Conservation (phyloP, 2,113 vertebrate genomes). For the Sterrhoptilus dennistouni region DNA sequence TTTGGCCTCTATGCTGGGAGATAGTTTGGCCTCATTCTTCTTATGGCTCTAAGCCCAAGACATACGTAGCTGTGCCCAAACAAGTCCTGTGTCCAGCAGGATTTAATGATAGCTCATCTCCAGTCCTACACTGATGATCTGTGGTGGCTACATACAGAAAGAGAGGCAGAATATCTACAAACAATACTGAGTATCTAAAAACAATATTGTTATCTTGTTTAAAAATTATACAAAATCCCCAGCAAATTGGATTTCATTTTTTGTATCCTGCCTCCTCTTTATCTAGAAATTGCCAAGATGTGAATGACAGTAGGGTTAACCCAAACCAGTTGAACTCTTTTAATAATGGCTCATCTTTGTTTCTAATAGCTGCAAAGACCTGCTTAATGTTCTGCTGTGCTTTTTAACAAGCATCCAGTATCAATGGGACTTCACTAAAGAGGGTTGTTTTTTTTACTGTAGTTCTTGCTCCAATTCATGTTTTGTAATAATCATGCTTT, state of each 20-base stretch:
- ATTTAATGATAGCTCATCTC: not conserved
- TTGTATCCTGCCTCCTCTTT: not conserved
- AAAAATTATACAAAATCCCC: not conserved
- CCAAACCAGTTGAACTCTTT: not conserved
- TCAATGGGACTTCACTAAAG: not conserved
- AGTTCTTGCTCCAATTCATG: not conserved
- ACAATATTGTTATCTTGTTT: not conserved
- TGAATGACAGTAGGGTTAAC: not conserved
- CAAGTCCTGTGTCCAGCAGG: not conserved
- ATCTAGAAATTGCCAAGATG: not conserved
- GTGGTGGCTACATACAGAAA: not conserved
- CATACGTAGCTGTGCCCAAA: not conserved
- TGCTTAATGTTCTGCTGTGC: not conserved
- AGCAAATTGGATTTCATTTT: not conserved
- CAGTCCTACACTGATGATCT: not conserved
- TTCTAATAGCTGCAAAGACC: not conserved
- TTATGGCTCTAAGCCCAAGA: not conserved
- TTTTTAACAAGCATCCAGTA: constrained; percentile 10
- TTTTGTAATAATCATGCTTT: not conserved
- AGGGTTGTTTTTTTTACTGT: not conserved
- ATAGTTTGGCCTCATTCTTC: not conserved
- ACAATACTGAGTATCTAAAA: not conserved
- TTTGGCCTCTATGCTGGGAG: not conserved
- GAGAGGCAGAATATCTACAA: not conserved
- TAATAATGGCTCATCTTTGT: not conserved